phyloP scores from a whole-genome alignment of 2,888 invertebrate species.

The Lutraria lutraria region DNA sequence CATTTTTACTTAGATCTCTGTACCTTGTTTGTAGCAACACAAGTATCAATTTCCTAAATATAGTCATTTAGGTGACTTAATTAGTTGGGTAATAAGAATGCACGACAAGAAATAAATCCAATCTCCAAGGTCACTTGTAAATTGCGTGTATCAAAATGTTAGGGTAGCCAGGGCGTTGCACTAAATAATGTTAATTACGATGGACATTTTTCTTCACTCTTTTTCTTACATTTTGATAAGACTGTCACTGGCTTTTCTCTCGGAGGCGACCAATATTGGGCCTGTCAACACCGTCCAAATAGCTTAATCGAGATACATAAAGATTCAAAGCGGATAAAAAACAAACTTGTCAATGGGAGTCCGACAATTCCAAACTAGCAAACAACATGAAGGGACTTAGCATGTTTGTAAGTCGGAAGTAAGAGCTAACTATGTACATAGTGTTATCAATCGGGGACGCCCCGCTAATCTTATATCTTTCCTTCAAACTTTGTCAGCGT shows the following conservation, averaged over 20 bases:
- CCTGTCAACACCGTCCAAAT: constrained; percentile 23
- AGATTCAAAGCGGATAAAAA: constrained; percentile 23
- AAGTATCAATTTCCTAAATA: constrained; percentile 10
- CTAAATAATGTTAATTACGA: neutral
- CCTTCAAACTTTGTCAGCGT: constrained; percentile 21
- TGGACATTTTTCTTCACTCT: neutral
- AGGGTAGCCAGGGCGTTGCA: constrained; percentile 3
- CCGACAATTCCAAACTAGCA: constrained; percentile 14
- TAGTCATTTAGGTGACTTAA: constrained; percentile 2
- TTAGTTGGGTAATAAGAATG: neutral
- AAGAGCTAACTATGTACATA: constrained; percentile 37
- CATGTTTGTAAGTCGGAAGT: constrained; percentile 48
- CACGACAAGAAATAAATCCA: neutral
- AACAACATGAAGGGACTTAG: constrained; percentile 29
- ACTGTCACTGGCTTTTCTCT: constrained; percentile 1
- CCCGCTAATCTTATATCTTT: constrained; percentile 51
- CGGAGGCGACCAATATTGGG: constrained; percentile 19
- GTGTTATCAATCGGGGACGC: constrained; percentile 55
- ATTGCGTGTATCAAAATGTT: neutral
- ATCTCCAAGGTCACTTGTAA: neutral
- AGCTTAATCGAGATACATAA: constrained; percentile 10
- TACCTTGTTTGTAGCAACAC: constrained; percentile 3
- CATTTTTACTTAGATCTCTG: neutral
- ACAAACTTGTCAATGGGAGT: constrained; percentile 11
- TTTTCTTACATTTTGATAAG: constrained; percentile 10